Conservation (phyloP, 2,797 vertebrate genomes). For the Trichosurus vulpecula region DNA sequence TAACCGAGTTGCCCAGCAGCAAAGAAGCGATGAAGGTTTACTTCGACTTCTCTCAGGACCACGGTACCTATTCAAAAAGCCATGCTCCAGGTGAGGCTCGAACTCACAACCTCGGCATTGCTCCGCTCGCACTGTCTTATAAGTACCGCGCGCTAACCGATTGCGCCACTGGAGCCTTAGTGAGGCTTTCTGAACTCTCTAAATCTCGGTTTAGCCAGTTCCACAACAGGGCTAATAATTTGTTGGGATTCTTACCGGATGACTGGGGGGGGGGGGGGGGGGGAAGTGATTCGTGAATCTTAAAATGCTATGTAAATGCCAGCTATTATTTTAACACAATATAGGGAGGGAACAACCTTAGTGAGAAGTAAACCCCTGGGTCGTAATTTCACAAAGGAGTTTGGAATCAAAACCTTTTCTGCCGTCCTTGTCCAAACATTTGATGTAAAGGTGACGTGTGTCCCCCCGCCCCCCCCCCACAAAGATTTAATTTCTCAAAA, state of each 20-base stretch:
- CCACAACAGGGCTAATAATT: neutral
- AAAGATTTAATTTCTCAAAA: neutral
- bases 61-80: neutral
- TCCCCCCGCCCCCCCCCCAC: neutral
- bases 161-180: conserved; percentile 94
- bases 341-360: neutral
- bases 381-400: neutral
- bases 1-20: neutral
- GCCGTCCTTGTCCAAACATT: neutral
- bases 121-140: conserved; percentile 92
- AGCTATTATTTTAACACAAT: neutral
- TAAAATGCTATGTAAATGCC: neutral
- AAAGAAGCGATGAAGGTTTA: neutral
- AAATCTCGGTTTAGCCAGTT: neutral
- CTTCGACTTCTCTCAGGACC: too few relatives aligned
- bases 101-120: conserved; percentile 98
- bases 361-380: neutral
- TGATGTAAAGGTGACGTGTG: neutral
- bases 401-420: neutral
- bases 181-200: neutral
- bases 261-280: neutral
- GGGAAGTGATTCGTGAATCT: neutral
- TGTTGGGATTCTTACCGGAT: neutral
- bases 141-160: conserved; percentile 98
- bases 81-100: conserved; percentile 96